Percentiles rank a stretch among this genome's conserved stretches.
Conservation (phyloP, 2,113 vertebrate species). For the Platichthys flesus region DNA sequence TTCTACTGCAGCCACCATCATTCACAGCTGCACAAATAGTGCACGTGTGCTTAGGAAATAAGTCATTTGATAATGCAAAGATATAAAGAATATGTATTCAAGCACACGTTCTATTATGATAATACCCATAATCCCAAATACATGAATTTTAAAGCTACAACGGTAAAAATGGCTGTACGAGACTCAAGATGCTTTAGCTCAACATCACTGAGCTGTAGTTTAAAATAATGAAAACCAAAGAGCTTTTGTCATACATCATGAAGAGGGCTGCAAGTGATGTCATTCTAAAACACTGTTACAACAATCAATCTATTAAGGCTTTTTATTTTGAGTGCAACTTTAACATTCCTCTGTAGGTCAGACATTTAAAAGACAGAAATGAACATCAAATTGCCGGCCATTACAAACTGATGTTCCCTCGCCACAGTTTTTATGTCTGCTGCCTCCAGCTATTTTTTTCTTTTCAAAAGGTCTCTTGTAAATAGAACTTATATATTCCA, state of each 20-base stretch:
- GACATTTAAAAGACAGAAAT: constrained; percentile 35
- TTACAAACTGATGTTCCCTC: constrained; percentile 25
- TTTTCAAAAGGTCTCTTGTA: neutral
- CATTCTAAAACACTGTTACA: constrained; percentile 10
- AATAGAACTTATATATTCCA: constrained; percentile 8
- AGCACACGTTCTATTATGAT: neutral
- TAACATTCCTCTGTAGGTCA: constrained; percentile 31
- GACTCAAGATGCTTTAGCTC: neutral
- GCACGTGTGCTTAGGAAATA: constrained; percentile 1
- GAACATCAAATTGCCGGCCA: constrained; percentile 51
- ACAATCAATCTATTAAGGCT: constrained; percentile 21
- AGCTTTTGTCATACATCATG: constrained; percentile 8
- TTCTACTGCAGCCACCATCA: neutral
- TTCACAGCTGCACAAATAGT: neutral
- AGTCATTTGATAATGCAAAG: neutral
- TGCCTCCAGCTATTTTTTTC: no score
- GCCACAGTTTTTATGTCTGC: no score
- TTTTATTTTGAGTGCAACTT: constrained; percentile 36
- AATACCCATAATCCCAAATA: neutral
- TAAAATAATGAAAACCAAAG: neutral
- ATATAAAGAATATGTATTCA: neutral
- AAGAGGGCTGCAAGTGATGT: constrained; percentile 14
- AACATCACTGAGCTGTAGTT: neutral
- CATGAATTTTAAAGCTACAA: neutral
- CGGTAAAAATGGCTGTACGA: no score